Conservation (phyloP, 2,113 vertebrate species). For the Hippopotamus amphibius region DNA sequence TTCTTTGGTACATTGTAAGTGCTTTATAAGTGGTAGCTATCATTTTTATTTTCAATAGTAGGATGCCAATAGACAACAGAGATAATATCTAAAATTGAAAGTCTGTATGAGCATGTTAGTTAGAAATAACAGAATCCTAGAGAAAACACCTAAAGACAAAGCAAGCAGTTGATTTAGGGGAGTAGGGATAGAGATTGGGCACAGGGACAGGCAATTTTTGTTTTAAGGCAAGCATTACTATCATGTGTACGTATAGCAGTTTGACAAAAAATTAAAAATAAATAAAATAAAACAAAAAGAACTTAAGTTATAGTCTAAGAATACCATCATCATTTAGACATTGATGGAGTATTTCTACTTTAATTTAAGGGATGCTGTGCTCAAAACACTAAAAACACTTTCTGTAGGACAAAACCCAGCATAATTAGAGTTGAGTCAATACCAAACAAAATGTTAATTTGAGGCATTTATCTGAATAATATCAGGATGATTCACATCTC, state of each 20-base stretch:
- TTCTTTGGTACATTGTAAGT: neutral
- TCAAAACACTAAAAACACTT: neutral
- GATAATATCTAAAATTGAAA: neutral
- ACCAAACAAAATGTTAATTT: conserved; percentile 44
- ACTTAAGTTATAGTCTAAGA: neutral
- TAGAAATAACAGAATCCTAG: neutral
- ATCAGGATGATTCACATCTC: conserved; percentile 42
- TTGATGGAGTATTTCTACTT: neutral
- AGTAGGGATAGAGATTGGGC: neutral
- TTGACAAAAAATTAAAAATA: neutral
- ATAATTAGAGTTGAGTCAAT: neutral
- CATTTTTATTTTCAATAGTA: neutral
- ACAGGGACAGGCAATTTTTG: neutral
- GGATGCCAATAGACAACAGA: neutral
- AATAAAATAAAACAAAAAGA: neutral
- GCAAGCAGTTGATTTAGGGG: neutral
- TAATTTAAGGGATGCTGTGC: neutral
- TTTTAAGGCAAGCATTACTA: neutral
- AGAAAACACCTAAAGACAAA: neutral
- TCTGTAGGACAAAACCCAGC: neutral
- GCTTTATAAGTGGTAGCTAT: neutral
- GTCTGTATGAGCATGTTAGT: neutral
- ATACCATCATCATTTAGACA: neutral
- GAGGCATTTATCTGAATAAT: conserved; percentile 54
- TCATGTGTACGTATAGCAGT: neutral